Percentiles rank a stretch among this genome's conserved stretches.
Evolutionary conservation across 1,140 invertebrate genomes (phyloP).

Genomic region (Drosophila leontia): DNA sequence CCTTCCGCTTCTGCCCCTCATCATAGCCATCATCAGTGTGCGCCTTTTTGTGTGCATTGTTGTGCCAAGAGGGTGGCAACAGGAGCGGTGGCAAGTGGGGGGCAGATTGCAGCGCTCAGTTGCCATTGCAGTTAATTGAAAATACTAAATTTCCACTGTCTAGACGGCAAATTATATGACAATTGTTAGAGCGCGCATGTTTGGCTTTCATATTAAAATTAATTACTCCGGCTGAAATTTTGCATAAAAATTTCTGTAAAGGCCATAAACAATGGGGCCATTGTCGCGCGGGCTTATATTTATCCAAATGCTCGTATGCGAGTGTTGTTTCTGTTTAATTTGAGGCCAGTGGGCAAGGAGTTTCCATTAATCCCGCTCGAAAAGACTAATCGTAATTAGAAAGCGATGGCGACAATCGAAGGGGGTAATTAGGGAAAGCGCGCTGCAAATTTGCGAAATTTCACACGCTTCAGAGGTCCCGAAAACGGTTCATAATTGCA

Average conservation of each 20-base stretch:
- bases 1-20: constrained; percentile 6
- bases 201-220: constrained; percentile 84
- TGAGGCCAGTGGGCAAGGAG: constrained; percentile 2
- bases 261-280: constrained; percentile 49
- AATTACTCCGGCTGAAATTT: constrained; percentile 71
- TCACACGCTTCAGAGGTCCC: constrained; percentile 51
- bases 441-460: constrained; percentile 47
- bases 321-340: constrained; percentile 33
- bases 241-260: constrained; percentile 64
- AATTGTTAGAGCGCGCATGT: constrained; percentile 80
- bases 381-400: constrained; percentile 26
- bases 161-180: constrained; percentile 85
- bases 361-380: background rate
- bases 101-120: constrained; percentile 32
- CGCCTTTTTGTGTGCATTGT: constrained; percentile 80
- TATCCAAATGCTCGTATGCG: background rate
- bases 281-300: constrained; percentile 25
- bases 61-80: constrained; percentile 26
- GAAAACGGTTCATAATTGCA: constrained; percentile 52
- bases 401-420: constrained; percentile 21
- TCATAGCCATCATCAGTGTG: constrained; percentile 50
- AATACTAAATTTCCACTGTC: constrained; percentile 85
- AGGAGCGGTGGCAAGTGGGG: constrained; percentile 12
- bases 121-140: constrained; percentile 84
- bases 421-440: constrained; percentile 46